A percentile compares a stretch with the other conserved stretches of the same genome.
These are phyloP conservation scores for Hedychridium roseum DNA, from an alignment of 2,888 invertebrate genomes.

Conservation along the genomic window DNA sequence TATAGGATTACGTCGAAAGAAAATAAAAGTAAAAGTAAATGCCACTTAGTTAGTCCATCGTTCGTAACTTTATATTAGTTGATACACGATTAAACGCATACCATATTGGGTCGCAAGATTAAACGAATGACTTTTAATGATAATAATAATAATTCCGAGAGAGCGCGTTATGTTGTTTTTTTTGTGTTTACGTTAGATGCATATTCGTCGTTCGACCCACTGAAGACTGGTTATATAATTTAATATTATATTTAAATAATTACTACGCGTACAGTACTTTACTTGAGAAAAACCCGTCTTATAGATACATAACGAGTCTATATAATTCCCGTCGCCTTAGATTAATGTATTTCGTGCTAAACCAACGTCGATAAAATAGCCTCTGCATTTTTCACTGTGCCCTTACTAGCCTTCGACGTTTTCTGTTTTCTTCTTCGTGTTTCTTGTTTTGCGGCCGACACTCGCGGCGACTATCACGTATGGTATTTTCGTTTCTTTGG, in stretches of 20 bases:
- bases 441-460: too few species aligned
- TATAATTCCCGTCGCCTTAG: slow-evolving; percentile 25
- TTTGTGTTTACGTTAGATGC: slow-evolving; percentile 31
- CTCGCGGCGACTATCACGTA: too few species aligned
- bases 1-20: slow-evolving; percentile 14
- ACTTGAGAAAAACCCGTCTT: slow-evolving; percentile 28
- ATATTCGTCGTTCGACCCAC: slow-evolving; percentile 42
- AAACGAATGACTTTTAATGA: slow-evolving; percentile 37
- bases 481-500: too few species aligned
- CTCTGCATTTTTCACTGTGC: slow-evolving; percentile 31
- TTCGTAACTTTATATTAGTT: slow-evolving; percentile 36
- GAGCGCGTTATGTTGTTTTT: slow-evolving; percentile 34
- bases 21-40: slow-evolving; percentile 22
- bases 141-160: slow-evolving; percentile 41
- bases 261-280: slow-evolving; percentile 40
- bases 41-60: slow-evolving; percentile 18
- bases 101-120: slow-evolving; percentile 33
- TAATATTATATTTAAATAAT: slow-evolving; percentile 47
- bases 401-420: too few species aligned
- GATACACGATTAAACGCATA: slow-evolving; percentile 32
- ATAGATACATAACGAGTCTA: slow-evolving; percentile 33
- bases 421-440: slow-evolving; percentile 1
- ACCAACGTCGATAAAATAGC: slow-evolving; percentile 26
- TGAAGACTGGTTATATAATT: slow-evolving; percentile 59
- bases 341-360: slow-evolving; percentile 31